Conservation (phyloP, 1,140 invertebrate genomes). For the Gonioctena quinquepunctata region DNA sequence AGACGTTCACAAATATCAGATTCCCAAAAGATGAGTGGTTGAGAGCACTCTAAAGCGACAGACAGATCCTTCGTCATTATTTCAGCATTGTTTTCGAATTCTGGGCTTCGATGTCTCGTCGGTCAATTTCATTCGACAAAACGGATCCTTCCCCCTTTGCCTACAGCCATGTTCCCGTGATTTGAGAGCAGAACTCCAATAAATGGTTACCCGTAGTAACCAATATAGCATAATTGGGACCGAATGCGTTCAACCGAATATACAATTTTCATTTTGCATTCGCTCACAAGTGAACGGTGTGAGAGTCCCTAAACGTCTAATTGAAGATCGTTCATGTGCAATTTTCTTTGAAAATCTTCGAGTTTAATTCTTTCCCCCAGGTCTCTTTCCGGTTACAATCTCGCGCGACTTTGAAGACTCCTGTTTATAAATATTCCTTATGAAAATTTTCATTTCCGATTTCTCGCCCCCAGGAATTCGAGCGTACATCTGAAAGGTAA, state of each 20-base stretch:
- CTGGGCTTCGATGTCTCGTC: not conserved
- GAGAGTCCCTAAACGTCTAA: constrained; percentile 14
- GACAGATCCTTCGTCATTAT: not conserved
- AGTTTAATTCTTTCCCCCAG: constrained; percentile 3
- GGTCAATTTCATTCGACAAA: not conserved
- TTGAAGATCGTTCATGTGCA: constrained; percentile 16
- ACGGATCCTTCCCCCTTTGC: not conserved
- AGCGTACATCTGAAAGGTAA: not conserved
- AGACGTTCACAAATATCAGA: no score
- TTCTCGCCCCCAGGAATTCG: not conserved
- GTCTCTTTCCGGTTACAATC: constrained; percentile 1
- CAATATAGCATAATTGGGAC: constrained; percentile 34
- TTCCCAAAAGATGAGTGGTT: no score
- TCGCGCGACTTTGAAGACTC: not conserved
- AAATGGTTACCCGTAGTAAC: constrained; percentile 28
- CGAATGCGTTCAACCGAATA: constrained; percentile 30
- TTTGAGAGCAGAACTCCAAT: constrained; percentile 22
- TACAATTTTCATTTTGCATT: constrained; percentile 33
- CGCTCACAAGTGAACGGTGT: constrained; percentile 7
- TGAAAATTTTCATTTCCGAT: not conserved
- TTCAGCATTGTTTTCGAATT: not conserved
- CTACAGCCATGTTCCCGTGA: constrained; percentile 1
- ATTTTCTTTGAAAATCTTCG: constrained; percentile 18
- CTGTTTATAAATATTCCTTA: constrained; percentile 12
- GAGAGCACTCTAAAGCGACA: no score